Percentiles rank a stretch among this genome's conserved stretches.
Conservation (phyloP, 1,140 invertebrate species). For the Asobara japonica region DNA sequence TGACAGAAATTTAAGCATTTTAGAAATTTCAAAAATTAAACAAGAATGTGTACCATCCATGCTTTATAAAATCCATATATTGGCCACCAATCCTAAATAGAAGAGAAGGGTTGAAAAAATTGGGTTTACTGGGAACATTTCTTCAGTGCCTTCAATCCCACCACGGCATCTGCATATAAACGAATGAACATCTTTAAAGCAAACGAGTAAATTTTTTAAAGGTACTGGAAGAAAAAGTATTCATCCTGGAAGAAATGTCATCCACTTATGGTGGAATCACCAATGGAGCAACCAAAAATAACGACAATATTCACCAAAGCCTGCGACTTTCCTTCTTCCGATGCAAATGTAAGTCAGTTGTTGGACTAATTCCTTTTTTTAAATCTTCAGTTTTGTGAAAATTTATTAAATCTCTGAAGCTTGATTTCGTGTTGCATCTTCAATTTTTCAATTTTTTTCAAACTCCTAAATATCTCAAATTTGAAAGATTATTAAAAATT, state of each 20-base stretch:
- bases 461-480: neutral
- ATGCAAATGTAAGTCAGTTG: constrained; percentile 21
- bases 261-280: neutral
- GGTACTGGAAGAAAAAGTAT: constrained; percentile 42
- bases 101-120: too few relatives aligned
- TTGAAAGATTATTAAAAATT: neutral
- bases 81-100: too few relatives aligned
- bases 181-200: too few relatives aligned
- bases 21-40: too few relatives aligned
- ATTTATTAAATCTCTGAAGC: neutral
- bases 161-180: too few relatives aligned
- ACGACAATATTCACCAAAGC: constrained; percentile 35
- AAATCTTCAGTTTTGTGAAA: neutral
- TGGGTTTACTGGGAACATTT: too few relatives aligned
- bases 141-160: too few relatives aligned
- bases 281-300: constrained; percentile 26
- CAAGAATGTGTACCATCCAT: too few relatives aligned
- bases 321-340: constrained; percentile 23
- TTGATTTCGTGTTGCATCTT: neutral
- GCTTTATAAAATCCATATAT: too few relatives aligned
- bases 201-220: constrained; percentile 21
- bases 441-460: neutral
- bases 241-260: constrained; percentile 30
- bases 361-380: too few relatives aligned
- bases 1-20: too few relatives aligned